Percentiles rank a stretch among this genome's conserved stretches.
Conservation (phyloP, 1,140 invertebrate genomes). For the Drosophila ficusphila region DNA sequence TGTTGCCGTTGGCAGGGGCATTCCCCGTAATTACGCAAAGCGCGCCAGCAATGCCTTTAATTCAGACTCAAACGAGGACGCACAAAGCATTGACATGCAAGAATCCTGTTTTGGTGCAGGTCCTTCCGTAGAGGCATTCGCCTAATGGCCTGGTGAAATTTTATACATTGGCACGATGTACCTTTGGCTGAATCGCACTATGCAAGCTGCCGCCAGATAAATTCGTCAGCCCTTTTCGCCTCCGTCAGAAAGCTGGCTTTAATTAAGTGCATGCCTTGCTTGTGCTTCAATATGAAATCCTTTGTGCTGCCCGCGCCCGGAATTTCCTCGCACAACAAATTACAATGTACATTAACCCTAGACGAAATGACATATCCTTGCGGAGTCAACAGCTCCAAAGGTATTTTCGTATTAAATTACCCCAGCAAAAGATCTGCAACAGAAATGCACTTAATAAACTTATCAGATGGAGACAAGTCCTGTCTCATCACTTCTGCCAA, state of each 20-base stretch:
- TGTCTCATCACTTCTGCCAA: slow-evolving; percentile 17
- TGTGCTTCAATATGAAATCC: slow-evolving; percentile 53
- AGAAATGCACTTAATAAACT: slow-evolving; percentile 2
- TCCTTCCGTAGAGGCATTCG: not conserved
- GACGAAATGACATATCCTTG: slow-evolving; percentile 9
- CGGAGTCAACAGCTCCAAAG: slow-evolving; percentile 11
- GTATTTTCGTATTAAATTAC: slow-evolving; percentile 47
- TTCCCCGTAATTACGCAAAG: slow-evolving; percentile 52
- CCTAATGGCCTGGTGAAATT: slow-evolving; percentile 43
- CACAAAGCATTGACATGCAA: slow-evolving; percentile 41
- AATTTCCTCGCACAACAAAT: slow-evolving; percentile 11
- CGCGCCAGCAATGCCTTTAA: slow-evolving; percentile 70
- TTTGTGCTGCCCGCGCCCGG: slow-evolving; percentile 21
- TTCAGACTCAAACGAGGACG: slow-evolving; percentile 26
- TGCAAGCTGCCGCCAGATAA: not conserved
- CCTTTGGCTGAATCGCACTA: slow-evolving; percentile 30
- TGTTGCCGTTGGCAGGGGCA: slow-evolving; percentile 6
- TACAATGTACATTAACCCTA: slow-evolving; percentile 26
- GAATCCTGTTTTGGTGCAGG: not conserved
- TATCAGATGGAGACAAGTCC: not conserved
- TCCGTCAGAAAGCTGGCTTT: slow-evolving; percentile 31
- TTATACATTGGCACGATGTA: slow-evolving; percentile 58
- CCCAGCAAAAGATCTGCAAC: not conserved
- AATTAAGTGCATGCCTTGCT: slow-evolving; percentile 70
- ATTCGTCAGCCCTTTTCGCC: slow-evolving; percentile 6